Evolutionary conservation across 2,888 invertebrate genomes (phyloP).

Genomic region (Lymantria monacha): DNA sequence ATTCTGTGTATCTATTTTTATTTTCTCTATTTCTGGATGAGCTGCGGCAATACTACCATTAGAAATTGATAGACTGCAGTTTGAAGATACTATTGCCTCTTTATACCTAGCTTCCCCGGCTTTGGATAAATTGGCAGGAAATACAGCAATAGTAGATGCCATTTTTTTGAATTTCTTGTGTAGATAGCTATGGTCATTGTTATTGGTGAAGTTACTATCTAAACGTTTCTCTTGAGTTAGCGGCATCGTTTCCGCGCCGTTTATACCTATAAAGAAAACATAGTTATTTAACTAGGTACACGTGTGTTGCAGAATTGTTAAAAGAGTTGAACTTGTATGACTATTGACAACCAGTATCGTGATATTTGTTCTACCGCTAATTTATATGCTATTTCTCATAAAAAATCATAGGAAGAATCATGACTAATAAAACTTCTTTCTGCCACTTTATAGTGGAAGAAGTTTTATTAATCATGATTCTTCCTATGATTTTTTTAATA

Average conservation of each 20-base stretch:
- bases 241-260: conserved; percentile 72
- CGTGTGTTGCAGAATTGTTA: background rate
- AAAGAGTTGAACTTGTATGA: no score
- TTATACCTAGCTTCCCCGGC: conserved; percentile 58
- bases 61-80: conserved; percentile 58
- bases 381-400: no score
- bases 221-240: conserved; percentile 78
- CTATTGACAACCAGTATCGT: no score
- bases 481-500: no score
- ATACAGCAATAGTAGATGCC: conserved; percentile 82
- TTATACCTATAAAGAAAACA: conserved; percentile 62
- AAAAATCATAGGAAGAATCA: no score
- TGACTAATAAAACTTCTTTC: no score
- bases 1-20: conserved; percentile 49
- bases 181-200: conserved; percentile 89
- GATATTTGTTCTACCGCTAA: no score
- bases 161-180: conserved; percentile 97
- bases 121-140: conserved; percentile 57
- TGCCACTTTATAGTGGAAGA: no score
- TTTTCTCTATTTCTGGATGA: conserved; percentile 74
- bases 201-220: conserved; percentile 73
- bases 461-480: no score
- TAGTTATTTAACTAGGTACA: background rate
- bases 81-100: conserved; percentile 55
- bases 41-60: conserved; percentile 75